phyloP scores from a whole-genome alignment of 2,888 invertebrate species.

The Gortyna flavago region DNA sequence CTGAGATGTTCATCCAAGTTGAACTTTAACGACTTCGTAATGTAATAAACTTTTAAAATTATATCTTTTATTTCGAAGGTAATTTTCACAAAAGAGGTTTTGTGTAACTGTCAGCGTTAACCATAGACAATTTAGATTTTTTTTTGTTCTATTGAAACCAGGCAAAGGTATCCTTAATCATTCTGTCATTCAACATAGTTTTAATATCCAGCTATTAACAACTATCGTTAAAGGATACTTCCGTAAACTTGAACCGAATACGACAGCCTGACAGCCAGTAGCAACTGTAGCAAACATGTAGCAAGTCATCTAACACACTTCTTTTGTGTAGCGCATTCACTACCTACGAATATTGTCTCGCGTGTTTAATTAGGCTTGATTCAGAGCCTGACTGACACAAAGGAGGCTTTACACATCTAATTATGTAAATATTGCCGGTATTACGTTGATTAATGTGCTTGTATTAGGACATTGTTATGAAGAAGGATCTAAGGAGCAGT shows the following conservation, averaged over 20 bases:
- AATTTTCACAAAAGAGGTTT: constrained; percentile 9
- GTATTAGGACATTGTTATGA: constrained; percentile 11
- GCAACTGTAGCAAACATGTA: constrained; percentile 38
- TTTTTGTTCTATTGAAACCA: neutral
- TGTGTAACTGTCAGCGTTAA: neutral
- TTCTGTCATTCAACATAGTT: constrained; percentile 10
- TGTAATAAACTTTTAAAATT: constrained; percentile 31
- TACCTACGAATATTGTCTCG: constrained; percentile 55
- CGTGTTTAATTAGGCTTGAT: constrained; percentile 53
- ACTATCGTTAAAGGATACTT: constrained; percentile 39
- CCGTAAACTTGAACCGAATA: constrained; percentile 49
- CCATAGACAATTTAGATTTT: constrained; percentile 4
- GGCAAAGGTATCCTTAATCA: constrained; percentile 15
- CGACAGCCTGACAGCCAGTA: constrained; percentile 35
- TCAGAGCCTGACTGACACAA: constrained; percentile 53
- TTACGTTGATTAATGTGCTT: constrained; percentile 45
- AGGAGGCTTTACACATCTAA: constrained; percentile 49
- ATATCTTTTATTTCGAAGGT: neutral
- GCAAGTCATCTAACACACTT: constrained; percentile 47
- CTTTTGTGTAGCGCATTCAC: constrained; percentile 59
- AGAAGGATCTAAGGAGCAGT: neutral
- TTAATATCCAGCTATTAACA: constrained; percentile 22
- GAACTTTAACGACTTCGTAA: constrained; percentile 49
- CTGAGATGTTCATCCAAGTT: constrained; percentile 47
- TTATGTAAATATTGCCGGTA: constrained; percentile 53